Percentiles rank a stretch among this genome's conserved stretches.
These are phyloP conservation scores for Siniperca undulata DNA, from an alignment of 2,797 vertebrate species.

Conservation along the genomic window DNA sequence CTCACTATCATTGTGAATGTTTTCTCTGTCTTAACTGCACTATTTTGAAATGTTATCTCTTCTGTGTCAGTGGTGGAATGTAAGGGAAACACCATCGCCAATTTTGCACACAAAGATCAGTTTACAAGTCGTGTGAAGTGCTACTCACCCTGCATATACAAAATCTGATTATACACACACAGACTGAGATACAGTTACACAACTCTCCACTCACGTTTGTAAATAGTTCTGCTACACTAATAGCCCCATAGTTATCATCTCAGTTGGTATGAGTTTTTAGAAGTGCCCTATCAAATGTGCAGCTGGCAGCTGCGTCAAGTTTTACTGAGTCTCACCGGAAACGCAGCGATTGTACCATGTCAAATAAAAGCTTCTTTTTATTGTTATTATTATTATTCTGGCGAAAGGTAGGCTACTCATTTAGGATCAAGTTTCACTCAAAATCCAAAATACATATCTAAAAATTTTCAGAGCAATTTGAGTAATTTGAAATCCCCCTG, in stretches of 20 bases:
- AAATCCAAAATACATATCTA: rapidly evolving
- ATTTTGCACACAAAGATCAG: neutral
- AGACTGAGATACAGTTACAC: too few relatives aligned
- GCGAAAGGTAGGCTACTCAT: rapidly evolving
- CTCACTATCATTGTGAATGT: too few relatives aligned
- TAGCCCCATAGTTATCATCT: neutral
- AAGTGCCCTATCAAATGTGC: too few relatives aligned
- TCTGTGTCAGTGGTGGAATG: too few relatives aligned
- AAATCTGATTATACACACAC: too few relatives aligned
- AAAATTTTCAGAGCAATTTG: neutral
- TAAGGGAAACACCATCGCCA: too few relatives aligned
- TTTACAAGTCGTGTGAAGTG: too few relatives aligned
- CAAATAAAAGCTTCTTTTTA: conserved; percentile 27
- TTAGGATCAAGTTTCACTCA: rapidly evolving
- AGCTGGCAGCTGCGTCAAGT: conserved; percentile 13
- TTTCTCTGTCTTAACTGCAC: neutral
- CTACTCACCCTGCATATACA: too few relatives aligned
- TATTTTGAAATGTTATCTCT: neutral
- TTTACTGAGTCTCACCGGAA: neutral
- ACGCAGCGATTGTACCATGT: rapidly evolving
- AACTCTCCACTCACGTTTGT: too few relatives aligned
- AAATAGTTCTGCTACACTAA: too few relatives aligned
- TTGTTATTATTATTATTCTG: too few relatives aligned
- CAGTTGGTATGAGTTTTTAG: neutral
- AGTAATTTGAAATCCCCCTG: neutral